Conservation (phyloP, 2,888 invertebrate genomes). For the Eristalis pertinax region DNA sequence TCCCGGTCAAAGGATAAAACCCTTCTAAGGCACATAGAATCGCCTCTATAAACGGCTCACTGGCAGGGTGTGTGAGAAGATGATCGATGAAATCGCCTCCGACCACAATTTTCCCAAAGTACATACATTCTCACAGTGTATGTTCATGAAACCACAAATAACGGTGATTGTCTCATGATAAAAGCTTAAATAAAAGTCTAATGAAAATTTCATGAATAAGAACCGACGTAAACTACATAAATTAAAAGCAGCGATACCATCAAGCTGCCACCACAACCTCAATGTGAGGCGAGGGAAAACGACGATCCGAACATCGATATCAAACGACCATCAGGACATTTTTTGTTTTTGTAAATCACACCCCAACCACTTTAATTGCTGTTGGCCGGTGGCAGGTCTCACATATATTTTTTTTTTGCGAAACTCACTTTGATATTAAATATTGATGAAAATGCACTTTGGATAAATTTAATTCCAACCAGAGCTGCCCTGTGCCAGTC, state of each 20-base stretch:
- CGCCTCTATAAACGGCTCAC: too few species aligned
- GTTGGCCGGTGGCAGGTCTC: conserved; percentile 1
- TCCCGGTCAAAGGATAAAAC: too few species aligned
- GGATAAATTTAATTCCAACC: conserved; percentile 68
- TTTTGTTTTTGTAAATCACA: conserved; percentile 34
- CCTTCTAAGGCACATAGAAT: too few species aligned
- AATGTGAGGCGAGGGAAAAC: background rate
- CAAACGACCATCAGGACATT: conserved; percentile 44
- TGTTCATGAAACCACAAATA: conserved; percentile 15
- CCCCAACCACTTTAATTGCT: background rate
- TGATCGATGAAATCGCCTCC: background rate
- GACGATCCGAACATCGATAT: conserved; percentile 43
- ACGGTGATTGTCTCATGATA: conserved; percentile 38
- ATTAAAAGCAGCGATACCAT: conserved; percentile 47
- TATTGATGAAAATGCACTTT: conserved; percentile 72
- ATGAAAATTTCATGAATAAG: conserved; percentile 54
- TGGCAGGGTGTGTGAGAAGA: too few species aligned
- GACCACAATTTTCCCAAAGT: background rate
- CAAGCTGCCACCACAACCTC: conserved; percentile 44
- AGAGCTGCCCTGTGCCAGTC: conserved; percentile 23
- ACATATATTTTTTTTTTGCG: conserved; percentile 32
- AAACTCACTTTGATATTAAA: conserved; percentile 66
- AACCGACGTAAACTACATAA: conserved; percentile 1
- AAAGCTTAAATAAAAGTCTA: conserved; percentile 52
- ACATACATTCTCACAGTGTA: background rate